phyloP scores from a whole-genome alignment of 2,797 vertebrate species.

The Discoglossus pictus region DNA sequence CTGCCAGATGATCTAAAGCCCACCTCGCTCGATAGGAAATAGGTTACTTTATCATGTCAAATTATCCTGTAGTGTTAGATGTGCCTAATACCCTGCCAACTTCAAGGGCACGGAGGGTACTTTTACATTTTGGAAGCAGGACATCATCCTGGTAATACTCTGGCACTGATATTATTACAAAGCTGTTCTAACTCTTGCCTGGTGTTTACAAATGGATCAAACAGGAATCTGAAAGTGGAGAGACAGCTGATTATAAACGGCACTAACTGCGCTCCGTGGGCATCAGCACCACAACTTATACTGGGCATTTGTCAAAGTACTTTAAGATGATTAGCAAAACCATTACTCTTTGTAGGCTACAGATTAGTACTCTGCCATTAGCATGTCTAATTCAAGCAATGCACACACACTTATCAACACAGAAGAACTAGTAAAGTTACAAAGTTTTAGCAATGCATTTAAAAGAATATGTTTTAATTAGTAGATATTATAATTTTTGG shows the following conservation, averaged over 20 bases:
- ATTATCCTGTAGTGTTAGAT: conserved; percentile 29
- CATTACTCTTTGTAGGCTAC: too few species aligned
- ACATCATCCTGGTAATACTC: conserved; percentile 4
- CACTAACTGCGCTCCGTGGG: not conserved
- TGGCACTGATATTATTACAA: conserved; percentile 8
- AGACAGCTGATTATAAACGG: not conserved
- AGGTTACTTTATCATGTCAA: conserved; percentile 43
- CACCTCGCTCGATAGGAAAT: conserved; percentile 31
- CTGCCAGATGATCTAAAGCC: conserved; percentile 28
- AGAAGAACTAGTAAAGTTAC: too few species aligned
- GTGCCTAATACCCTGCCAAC: conserved; percentile 9
- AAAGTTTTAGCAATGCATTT: too few species aligned
- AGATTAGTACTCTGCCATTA: too few species aligned
- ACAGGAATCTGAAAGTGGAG: not conserved
- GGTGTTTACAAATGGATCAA: conserved; percentile 13
- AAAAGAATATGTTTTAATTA: too few species aligned
- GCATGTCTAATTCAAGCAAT: too few species aligned
- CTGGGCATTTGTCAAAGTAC: not conserved
- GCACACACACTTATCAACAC: too few species aligned
- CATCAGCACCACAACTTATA: not conserved
- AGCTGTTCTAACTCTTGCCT: not conserved
- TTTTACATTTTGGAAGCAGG: not conserved
- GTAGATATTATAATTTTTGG: too few species aligned
- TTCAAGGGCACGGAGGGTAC: conserved; percentile 10
- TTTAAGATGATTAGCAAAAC: too few species aligned